Conservation (phyloP, 1,140 invertebrate genomes). For the Euura lappo region DNA sequence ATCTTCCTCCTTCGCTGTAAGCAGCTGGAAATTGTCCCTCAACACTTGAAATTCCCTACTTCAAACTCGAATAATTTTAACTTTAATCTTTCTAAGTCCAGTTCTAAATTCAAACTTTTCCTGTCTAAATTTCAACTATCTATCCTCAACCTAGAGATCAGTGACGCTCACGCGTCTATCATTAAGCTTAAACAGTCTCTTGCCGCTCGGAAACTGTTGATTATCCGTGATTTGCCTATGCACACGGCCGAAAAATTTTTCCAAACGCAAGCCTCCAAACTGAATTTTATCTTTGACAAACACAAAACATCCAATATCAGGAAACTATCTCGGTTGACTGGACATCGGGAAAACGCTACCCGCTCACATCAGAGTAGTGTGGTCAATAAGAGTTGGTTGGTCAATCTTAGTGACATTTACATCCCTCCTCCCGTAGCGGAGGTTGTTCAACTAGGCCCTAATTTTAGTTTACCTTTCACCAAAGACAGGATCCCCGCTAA, state of each 20-base stretch:
- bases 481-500: not conserved
- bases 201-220: not conserved
- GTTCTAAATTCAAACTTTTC: too few relatives aligned
- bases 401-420: not conserved
- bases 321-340: not conserved
- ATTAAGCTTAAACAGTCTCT: not conserved
- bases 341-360: not conserved
- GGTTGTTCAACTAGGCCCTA: not conserved
- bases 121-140: too few relatives aligned
- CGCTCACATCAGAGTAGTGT: not conserved
- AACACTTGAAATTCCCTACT: too few relatives aligned
- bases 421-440: not conserved
- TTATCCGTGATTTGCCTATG: not conserved
- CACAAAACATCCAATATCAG: not conserved
- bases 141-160: too few relatives aligned
- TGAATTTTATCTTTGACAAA: not conserved
- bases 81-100: too few relatives aligned
- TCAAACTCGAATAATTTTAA: too few relatives aligned
- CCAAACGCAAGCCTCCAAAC: not conserved
- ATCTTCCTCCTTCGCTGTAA: too few relatives aligned
- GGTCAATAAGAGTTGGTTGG: not conserved
- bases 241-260: not conserved
- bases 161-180: not conserved
- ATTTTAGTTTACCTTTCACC: not conserved
- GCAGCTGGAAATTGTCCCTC: too few relatives aligned